Percentiles rank a stretch among this genome's conserved stretches.
These are phyloP conservation scores for Meganola albula DNA, from an alignment of 2,888 invertebrate species.

Conservation along the genomic window DNA sequence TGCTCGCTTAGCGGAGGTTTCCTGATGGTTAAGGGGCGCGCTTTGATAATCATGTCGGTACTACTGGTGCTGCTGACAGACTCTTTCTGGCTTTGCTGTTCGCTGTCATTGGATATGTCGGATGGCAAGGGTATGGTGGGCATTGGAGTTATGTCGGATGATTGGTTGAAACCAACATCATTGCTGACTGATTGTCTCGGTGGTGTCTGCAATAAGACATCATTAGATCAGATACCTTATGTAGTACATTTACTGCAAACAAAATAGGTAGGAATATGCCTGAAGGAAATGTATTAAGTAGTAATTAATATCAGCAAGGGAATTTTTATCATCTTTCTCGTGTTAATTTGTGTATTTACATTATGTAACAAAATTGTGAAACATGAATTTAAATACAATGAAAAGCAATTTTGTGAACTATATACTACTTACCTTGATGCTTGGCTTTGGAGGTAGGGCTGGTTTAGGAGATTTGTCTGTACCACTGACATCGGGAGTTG, in stretches of 20 bases:
- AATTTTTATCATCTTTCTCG: too few species aligned
- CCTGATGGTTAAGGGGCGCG: constrained; percentile 88
- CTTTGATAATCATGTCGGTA: constrained; percentile 81
- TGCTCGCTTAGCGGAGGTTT: constrained; percentile 90
- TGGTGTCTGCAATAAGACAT: constrained; percentile 55
- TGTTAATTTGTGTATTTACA: too few species aligned
- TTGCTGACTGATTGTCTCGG: constrained; percentile 73
- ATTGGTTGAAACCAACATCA: constrained; percentile 51
- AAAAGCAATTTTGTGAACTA: background rate
- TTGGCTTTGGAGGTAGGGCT: constrained; percentile 90
- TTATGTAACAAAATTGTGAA: background rate
- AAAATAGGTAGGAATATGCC: too few species aligned
- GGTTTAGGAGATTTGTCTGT: constrained; percentile 82
- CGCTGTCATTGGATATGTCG: constrained; percentile 54
- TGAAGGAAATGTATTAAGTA: too few species aligned
- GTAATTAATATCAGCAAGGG: too few species aligned
- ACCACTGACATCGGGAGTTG: constrained; percentile 71
- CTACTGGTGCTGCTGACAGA: constrained; percentile 54
- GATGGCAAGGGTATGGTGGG: constrained; percentile 53
- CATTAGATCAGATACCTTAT: too few species aligned
- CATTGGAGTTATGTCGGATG: constrained; percentile 42
- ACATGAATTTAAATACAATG: background rate
- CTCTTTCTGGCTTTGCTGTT: constrained; percentile 60
- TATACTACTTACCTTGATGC: constrained; percentile 69
- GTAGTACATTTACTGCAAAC: too few species aligned